Conservation (phyloP, 2,888 invertebrate species). For the Carcina quercana region DNA sequence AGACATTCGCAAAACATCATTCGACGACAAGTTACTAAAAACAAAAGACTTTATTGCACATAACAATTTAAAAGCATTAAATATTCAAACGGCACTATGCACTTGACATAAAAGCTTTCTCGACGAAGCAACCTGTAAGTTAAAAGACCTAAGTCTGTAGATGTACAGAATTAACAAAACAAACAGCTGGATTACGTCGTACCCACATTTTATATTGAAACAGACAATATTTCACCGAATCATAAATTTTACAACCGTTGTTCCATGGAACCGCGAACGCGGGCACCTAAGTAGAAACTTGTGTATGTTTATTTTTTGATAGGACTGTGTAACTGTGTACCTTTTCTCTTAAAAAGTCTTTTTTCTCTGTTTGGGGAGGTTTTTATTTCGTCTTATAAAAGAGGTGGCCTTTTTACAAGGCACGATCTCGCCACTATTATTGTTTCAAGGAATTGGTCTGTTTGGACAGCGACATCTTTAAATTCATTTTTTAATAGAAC, state of each 20-base stretch:
- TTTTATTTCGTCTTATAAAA: constrained; percentile 64
- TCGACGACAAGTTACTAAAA: too few species aligned
- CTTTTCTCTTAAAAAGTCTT: constrained; percentile 51
- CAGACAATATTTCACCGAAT: constrained; percentile 58
- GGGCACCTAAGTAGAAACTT: constrained; percentile 61
- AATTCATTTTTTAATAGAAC: too few species aligned
- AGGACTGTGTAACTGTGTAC: constrained; percentile 65
- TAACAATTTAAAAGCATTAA: too few species aligned
- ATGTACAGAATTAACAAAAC: constrained; percentile 16
- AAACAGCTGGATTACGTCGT: constrained; percentile 25
- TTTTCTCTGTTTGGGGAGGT: constrained; percentile 20
- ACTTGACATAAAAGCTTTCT: too few species aligned
- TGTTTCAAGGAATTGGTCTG: constrained; percentile 66
- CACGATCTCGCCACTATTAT: constrained; percentile 38
- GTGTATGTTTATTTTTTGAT: constrained; percentile 70
- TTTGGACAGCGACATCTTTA: too few species aligned
- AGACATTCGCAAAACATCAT: too few species aligned
- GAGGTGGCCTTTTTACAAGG: constrained; percentile 49
- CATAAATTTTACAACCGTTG: constrained; percentile 66
- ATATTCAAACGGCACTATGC: too few species aligned
- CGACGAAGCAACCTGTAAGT: too few species aligned
- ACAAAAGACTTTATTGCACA: too few species aligned
- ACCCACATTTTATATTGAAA: constrained; percentile 19
- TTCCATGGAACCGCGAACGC: constrained; percentile 55
- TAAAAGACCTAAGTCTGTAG: too few species aligned